These are phyloP conservation scores for Eristalis pertinax DNA, from an alignment of 2,888 invertebrate genomes.

Conservation along the genomic window DNA sequence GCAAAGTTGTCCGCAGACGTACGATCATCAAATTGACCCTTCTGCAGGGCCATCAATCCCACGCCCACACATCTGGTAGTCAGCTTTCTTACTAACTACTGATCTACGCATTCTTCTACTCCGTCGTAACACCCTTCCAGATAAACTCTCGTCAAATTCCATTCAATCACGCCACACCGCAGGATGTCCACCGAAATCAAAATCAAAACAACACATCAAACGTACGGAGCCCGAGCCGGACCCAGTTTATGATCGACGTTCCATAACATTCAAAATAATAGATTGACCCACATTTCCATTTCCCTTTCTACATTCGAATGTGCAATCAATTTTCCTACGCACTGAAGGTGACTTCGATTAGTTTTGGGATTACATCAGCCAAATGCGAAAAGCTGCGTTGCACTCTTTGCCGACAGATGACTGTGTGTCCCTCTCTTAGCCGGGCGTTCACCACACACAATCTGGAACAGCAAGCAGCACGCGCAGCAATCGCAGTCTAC, in stretches of 20 bases:
- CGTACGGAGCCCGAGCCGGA: neutral
- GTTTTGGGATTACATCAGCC: slow-evolving; percentile 4
- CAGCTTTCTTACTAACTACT: too few species aligned
- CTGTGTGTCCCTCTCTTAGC: neutral
- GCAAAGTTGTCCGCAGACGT: too few species aligned
- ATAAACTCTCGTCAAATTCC: neutral
- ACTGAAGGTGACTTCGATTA: slow-evolving; percentile 20
- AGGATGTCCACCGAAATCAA: neutral
- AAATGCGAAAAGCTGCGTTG: neutral
- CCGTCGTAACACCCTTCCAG: neutral
- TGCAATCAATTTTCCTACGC: slow-evolving; percentile 22
- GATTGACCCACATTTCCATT: slow-evolving; percentile 28
- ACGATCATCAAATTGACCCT: too few species aligned
- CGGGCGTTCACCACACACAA: neutral
- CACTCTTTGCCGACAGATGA: neutral
- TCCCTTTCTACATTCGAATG: slow-evolving; percentile 28
- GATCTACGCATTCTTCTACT: too few species aligned
- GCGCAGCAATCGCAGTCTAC: too few species aligned
- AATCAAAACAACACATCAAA: neutral
- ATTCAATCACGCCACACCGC: neutral
- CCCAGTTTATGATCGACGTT: neutral
- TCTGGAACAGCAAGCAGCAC: neutral
- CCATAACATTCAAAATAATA: slow-evolving; percentile 10
- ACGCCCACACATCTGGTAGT: too few species aligned
- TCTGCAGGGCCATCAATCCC: too few species aligned